phyloP scores from a whole-genome alignment of 2,888 invertebrate species.

The Drosophila parthenogenetica region DNA sequence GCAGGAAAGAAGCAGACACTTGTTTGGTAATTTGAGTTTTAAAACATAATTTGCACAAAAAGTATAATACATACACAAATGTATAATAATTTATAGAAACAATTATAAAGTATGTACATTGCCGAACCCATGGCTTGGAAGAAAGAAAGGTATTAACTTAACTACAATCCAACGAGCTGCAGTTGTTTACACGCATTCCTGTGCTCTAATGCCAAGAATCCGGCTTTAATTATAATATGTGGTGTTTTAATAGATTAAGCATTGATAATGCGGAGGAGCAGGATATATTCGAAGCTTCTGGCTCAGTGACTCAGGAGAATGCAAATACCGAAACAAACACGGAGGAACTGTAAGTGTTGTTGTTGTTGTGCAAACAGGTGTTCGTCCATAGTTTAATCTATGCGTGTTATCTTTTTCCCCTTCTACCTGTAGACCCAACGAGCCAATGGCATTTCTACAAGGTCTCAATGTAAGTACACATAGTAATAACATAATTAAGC shows the following conservation, averaged over 20 bases:
- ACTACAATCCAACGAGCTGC: neutral
- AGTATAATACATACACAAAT: neutral
- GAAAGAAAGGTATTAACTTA: conserved; percentile 55
- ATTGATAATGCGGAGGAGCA: conserved; percentile 22
- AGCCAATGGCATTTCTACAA: conserved; percentile 77
- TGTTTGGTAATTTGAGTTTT: conserved; percentile 26
- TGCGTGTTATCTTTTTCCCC: neutral
- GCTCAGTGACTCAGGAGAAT: conserved; percentile 19
- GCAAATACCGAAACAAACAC: conserved; percentile 22
- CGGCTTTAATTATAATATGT: neutral
- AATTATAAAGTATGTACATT: conserved; percentile 38
- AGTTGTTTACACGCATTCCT: neutral
- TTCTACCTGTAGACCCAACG: conserved; percentile 50
- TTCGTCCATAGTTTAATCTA: neutral
- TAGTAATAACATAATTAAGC: neutral
- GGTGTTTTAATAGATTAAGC: conserved; percentile 18
- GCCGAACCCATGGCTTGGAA: conserved; percentile 62
- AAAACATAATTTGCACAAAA: conserved; percentile 1
- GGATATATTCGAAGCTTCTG: conserved; percentile 12
- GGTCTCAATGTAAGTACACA: conserved; percentile 75
- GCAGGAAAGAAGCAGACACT: conserved; percentile 17
- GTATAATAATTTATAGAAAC: neutral
- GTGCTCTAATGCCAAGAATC: neutral
- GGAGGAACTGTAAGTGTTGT: conserved; percentile 29
- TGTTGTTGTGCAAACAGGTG: conserved; percentile 28